Percentiles rank a stretch among this genome's conserved stretches.
phyloP scores from a whole-genome alignment of 53 echinoderm and acorn worm genomes.

The Echinarachnius parma region DNA sequence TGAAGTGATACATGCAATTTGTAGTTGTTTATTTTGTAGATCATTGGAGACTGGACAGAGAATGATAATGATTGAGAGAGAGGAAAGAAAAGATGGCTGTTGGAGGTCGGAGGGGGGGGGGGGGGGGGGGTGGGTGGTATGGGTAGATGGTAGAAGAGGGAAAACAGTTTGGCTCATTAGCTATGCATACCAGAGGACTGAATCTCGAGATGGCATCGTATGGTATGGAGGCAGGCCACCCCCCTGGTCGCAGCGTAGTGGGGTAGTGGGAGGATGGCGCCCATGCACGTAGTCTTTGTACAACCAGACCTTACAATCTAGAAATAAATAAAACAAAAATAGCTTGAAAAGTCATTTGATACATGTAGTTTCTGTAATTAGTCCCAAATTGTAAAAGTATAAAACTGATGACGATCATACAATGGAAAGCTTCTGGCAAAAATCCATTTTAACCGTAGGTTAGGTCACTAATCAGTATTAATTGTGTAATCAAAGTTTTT shows the following conservation, averaged over 20 bases:
- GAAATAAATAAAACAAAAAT: not conserved
- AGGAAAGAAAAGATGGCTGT: too few relatives aligned
- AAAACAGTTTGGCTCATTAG: conserved; percentile 41
- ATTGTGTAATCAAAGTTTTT: too few relatives aligned
- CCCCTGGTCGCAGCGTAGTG: conserved; percentile 21
- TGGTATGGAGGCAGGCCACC: conserved; percentile 34
- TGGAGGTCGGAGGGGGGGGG: not conserved
- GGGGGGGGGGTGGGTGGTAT: not conserved
- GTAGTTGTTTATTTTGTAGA: too few relatives aligned
- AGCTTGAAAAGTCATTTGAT: not conserved
- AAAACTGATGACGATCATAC: too few relatives aligned
- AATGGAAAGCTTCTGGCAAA: too few relatives aligned
- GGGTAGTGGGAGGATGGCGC: not conserved
- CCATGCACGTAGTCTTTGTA: conserved; percentile 9
- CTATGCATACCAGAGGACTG: conserved; percentile 41
- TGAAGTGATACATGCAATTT: too few relatives aligned
- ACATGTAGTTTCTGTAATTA: not conserved
- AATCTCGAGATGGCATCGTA: conserved; percentile 33
- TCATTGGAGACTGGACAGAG: too few relatives aligned
- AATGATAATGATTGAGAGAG: too few relatives aligned
- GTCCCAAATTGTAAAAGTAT: too few relatives aligned
- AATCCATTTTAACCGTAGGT: too few relatives aligned
- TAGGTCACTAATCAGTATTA: too few relatives aligned
- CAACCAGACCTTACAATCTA: not conserved
- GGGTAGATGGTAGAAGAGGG: conserved; percentile 2